Percentiles rank a stretch among this genome's conserved stretches.
Conservation (phyloP, 2,888 invertebrate species). For the Phymatocera aterrima region DNA sequence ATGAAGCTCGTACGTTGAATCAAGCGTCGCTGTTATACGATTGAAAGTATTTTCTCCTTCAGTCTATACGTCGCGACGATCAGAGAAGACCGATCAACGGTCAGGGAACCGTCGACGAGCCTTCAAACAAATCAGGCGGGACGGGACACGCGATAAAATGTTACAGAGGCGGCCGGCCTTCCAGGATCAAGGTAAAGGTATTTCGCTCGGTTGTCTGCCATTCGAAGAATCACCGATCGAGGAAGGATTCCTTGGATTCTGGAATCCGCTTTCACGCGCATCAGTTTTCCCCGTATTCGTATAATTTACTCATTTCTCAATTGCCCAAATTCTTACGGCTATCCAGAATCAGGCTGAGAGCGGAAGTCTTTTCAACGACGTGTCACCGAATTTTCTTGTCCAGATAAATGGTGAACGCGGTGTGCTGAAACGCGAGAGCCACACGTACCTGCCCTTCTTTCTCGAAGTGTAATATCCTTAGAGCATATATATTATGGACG, state of each 20-base stretch:
- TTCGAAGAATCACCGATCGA: slow-evolving; percentile 21
- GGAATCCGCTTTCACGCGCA: neutral
- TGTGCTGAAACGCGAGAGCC: too few relatives aligned
- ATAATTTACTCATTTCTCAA: slow-evolving; percentile 2
- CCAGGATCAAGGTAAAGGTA: slow-evolving; percentile 1
- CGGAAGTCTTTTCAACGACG: too few relatives aligned
- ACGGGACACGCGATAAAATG: slow-evolving; percentile 34
- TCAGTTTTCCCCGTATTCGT: neutral
- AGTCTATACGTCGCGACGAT: neutral
- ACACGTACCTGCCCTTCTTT: too few relatives aligned
- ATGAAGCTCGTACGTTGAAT: slow-evolving; percentile 11
- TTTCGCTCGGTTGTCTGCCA: slow-evolving; percentile 21
- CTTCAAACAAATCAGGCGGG: slow-evolving; percentile 37
- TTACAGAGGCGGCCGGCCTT: slow-evolving; percentile 34
- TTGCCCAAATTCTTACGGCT: neutral
- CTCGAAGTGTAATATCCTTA: too few relatives aligned
- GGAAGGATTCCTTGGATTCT: neutral
- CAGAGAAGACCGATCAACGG: slow-evolving; percentile 30
- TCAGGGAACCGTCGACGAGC: neutral
- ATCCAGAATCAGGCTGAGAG: too few relatives aligned
- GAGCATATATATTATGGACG: too few relatives aligned
- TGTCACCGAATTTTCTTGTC: neutral
- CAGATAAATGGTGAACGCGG: neutral
- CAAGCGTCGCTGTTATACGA: slow-evolving; percentile 1
- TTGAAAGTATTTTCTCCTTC: slow-evolving; percentile 20